phyloP scores from a whole-genome alignment of 2,888 invertebrate genomes.

The Girardia tigrina region DNA sequence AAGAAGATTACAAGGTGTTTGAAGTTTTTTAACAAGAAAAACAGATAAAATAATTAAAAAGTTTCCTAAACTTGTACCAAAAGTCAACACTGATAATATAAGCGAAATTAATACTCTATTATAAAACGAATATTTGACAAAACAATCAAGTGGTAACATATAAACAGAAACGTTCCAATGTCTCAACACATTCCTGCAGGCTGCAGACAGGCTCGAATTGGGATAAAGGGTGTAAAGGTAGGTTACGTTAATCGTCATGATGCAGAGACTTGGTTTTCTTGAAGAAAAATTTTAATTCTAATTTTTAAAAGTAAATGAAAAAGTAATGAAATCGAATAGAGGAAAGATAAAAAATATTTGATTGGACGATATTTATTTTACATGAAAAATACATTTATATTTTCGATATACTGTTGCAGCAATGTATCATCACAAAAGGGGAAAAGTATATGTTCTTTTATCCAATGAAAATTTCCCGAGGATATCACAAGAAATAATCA shows the following conservation, averaged over 20 bases:
- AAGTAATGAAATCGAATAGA: too few relatives aligned
- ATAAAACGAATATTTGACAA: conserved; percentile 36
- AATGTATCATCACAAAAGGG: too few relatives aligned
- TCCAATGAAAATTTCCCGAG: too few relatives aligned
- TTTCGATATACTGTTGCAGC: too few relatives aligned
- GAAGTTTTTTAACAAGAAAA: conserved; percentile 52
- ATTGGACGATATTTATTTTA: too few relatives aligned
- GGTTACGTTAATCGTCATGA: not conserved
- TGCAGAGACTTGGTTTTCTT: too few relatives aligned
- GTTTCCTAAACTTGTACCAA: conserved; percentile 53
- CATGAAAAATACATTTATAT: too few relatives aligned
- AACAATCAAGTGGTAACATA: conserved; percentile 9
- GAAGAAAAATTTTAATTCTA: too few relatives aligned
- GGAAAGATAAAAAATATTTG: too few relatives aligned
- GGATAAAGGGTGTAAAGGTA: not conserved
- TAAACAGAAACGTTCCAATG: not conserved
- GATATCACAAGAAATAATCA: too few relatives aligned
- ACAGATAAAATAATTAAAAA: conserved; percentile 54
- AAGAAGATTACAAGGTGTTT: conserved; percentile 50
- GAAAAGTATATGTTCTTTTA: too few relatives aligned
- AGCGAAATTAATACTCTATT: conserved; percentile 41
- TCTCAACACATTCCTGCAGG: not conserved
- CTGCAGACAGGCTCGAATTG: not conserved
- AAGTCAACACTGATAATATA: conserved; percentile 44
- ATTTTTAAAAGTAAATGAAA: too few relatives aligned